Conservation (phyloP, 2,797 vertebrate genomes). For the Anguilla megastoma region DNA sequence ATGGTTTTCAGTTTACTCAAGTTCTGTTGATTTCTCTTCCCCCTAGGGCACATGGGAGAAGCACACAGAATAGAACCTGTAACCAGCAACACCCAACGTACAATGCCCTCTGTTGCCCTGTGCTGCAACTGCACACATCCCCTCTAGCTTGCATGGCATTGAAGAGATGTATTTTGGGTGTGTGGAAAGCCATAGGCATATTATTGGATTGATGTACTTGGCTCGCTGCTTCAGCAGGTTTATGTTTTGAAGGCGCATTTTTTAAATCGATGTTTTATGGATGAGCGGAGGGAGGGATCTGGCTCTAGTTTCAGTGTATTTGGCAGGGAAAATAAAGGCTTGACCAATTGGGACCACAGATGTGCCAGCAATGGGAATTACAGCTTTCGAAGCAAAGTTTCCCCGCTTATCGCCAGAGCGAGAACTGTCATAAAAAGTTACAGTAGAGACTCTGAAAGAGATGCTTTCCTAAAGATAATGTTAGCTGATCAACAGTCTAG, state of each 20-base stretch:
- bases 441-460: background rate
- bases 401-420: background rate
- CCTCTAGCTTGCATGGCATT: background rate
- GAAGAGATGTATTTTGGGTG: background rate
- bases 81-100: background rate
- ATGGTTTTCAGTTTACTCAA: too few relatives aligned
- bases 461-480: background rate
- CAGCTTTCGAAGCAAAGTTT: conserved; percentile 13
- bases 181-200: background rate
- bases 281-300: conserved; percentile 3
- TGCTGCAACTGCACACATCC: background rate
- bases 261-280: conserved; percentile 21
- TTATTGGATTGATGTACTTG: background rate
- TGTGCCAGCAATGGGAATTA: background rate
- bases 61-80: background rate
- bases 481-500: background rate
- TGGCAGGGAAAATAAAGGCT: conserved; percentile 7
- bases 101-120: background rate
- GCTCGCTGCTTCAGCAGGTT: conserved; percentile 6
- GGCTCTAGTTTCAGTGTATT: background rate
- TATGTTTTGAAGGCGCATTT: conserved; percentile 1
- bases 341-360: conserved; percentile 1
- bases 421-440: conserved; percentile 11
- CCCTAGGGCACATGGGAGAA: background rate
- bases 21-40: background rate